Conservation (phyloP, 1,140 invertebrate species). For the Teleogryllus occipitalis region DNA sequence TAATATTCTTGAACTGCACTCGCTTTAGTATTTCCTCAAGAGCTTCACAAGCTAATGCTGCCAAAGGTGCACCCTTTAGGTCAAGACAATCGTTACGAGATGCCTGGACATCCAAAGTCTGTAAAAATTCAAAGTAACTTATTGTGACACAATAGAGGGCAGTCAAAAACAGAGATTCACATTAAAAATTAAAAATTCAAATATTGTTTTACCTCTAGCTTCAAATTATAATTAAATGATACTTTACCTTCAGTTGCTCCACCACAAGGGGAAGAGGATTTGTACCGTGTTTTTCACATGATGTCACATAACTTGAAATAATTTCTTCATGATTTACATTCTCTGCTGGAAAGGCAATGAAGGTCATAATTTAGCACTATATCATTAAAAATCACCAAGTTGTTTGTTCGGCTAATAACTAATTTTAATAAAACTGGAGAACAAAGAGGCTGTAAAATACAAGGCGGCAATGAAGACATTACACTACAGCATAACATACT, state of each 20-base stretch:
- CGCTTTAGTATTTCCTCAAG: constrained; percentile 69
- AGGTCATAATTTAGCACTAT: not conserved
- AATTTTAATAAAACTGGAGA: too few species aligned
- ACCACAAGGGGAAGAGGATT: constrained; percentile 56
- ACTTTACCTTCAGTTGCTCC: constrained; percentile 57
- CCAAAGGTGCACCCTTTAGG: constrained; percentile 45
- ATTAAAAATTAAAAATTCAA: not conserved
- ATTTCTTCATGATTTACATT: constrained; percentile 52
- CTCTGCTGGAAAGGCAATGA: constrained; percentile 35
- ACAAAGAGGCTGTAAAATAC: too few species aligned
- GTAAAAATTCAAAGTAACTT: not conserved
- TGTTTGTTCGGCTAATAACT: too few species aligned
- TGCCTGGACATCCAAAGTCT: constrained; percentile 26
- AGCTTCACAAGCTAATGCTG: constrained; percentile 54
- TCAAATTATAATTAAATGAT: not conserved
- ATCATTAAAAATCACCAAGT: not conserved
- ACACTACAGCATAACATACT: too few species aligned
- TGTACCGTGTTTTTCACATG: constrained; percentile 60
- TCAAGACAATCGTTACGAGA: constrained; percentile 39
- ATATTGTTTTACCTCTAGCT: too few species aligned
- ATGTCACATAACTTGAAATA: constrained; percentile 56
- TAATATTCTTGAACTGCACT: constrained; percentile 59
- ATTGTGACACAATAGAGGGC: too few species aligned
- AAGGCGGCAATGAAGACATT: too few species aligned
- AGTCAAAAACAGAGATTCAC: not conserved